A percentile compares a stretch with the other conserved stretches of the same genome.
Evolutionary conservation across 2,113 vertebrate species (phyloP).

Genomic region (Istiophorus platypterus): DNA sequence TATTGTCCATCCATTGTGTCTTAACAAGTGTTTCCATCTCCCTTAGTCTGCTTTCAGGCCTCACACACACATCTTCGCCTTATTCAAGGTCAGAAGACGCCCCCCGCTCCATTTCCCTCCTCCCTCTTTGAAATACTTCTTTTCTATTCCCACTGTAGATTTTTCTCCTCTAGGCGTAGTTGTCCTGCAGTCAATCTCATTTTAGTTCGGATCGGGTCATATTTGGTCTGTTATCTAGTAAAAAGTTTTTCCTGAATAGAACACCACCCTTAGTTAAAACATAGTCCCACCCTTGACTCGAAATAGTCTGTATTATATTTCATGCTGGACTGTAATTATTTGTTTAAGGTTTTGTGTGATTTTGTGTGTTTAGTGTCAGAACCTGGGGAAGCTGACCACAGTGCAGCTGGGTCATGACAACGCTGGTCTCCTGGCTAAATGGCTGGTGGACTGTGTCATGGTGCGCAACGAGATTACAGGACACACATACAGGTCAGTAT

Average conservation of each 20-base stretch:
- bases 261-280: background rate
- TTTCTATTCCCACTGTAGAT: background rate
- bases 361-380: constrained; percentile 88
- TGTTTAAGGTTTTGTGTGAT: background rate
- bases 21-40: constrained; percentile 77
- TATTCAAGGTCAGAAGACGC: constrained; percentile 81
- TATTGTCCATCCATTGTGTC: constrained; percentile 54
- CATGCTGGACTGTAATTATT: background rate
- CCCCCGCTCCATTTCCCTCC: background rate
- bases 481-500: constrained; percentile 92
- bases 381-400: constrained; percentile 94
- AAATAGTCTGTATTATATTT: background rate
- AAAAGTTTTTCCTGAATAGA: background rate
- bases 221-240: background rate
- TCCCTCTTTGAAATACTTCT: background rate
- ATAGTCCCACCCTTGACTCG: background rate
- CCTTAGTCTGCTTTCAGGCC: constrained; percentile 84
- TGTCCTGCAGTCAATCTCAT: background rate
- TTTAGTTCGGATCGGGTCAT: background rate
- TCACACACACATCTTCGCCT: constrained; percentile 77
- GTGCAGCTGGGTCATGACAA: constrained; percentile 96
- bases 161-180: background rate
- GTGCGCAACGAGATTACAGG: constrained; percentile 96
- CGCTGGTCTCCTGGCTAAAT: constrained; percentile 94
- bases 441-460: constrained; percentile 97